Evolutionary conservation across 2,797 vertebrate species (phyloP).

Genomic region (Pantherophis vulpinus): DNA sequence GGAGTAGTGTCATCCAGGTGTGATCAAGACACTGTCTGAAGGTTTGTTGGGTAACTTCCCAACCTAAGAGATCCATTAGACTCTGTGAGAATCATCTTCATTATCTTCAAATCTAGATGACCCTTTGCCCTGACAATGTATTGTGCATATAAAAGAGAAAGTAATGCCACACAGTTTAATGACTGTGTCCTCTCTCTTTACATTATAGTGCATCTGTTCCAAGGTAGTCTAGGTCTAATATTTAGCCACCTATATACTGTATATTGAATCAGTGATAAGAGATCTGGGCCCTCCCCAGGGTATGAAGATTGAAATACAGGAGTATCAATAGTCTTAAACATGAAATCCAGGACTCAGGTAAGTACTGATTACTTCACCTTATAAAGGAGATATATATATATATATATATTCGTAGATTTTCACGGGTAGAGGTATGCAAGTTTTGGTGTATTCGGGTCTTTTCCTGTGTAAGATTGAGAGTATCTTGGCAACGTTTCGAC

Average conservation of each 20-base stretch:
- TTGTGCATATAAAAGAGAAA: background rate
- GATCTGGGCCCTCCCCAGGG: background rate
- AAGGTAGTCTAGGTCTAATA: background rate
- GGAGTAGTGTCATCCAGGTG: background rate
- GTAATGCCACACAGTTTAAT: background rate
- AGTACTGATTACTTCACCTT: too few species aligned
- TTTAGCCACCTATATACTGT: background rate
- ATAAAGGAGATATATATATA: too few species aligned
- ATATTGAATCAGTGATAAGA: background rate
- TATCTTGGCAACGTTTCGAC: too few species aligned
- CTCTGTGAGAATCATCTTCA: background rate
- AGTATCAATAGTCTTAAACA: background rate
- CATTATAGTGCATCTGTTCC: background rate
- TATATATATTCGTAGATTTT: too few species aligned
- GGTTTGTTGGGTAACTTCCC: background rate
- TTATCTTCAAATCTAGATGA: background rate
- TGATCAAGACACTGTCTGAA: background rate
- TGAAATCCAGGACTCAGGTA: background rate
- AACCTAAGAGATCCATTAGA: background rate
- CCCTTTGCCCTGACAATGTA: background rate
- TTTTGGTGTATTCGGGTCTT: too few species aligned
- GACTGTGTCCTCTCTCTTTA: background rate
- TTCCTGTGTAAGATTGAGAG: too few species aligned
- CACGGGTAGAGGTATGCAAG: too few species aligned
- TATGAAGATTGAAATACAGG: background rate